These are phyloP conservation scores for Neolamprologus toae DNA, from an alignment of 2,113 vertebrate species.

Conservation along the genomic window DNA sequence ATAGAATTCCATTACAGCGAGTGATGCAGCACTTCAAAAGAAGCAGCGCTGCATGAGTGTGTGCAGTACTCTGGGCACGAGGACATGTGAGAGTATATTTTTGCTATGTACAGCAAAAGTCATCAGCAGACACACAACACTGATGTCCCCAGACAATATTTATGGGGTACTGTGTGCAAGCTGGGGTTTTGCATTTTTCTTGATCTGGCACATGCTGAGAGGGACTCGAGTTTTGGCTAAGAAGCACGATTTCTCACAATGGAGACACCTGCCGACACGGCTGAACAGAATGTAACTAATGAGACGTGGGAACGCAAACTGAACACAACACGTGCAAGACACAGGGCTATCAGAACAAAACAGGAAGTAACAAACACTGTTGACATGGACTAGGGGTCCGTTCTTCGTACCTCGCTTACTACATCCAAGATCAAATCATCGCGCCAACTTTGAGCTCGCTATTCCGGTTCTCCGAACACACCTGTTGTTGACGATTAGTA, in stretches of 20 bases:
- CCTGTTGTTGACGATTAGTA: no score
- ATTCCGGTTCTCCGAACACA: no score
- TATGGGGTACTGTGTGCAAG: slow-evolving; percentile 44
- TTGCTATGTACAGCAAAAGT: slow-evolving; percentile 28
- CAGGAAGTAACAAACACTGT: not conserved
- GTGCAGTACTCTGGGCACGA: not conserved
- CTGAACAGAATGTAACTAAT: not conserved
- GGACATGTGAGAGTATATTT: not conserved
- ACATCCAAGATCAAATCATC: no score
- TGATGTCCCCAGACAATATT: slow-evolving; percentile 41
- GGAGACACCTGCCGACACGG: not conserved
- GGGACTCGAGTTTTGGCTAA: not conserved
- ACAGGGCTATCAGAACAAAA: not conserved
- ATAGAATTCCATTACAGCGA: slow-evolving; percentile 62
- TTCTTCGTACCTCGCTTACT: no score
- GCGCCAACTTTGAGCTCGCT: no score
- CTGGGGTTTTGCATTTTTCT: not conserved
- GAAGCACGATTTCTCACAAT: not conserved
- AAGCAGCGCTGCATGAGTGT: slow-evolving; percentile 4
- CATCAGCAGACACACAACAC: slow-evolving; percentile 15
- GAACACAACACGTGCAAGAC: not conserved
- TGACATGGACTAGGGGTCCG: not conserved
- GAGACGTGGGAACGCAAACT: not conserved
- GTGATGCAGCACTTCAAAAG: slow-evolving; percentile 64
- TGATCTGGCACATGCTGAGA: not conserved